A percentile compares a stretch with the other conserved stretches of the same genome.
phyloP scores from a whole-genome alignment of 2,113 vertebrate genomes.

The Leptocoma aspasia region DNA sequence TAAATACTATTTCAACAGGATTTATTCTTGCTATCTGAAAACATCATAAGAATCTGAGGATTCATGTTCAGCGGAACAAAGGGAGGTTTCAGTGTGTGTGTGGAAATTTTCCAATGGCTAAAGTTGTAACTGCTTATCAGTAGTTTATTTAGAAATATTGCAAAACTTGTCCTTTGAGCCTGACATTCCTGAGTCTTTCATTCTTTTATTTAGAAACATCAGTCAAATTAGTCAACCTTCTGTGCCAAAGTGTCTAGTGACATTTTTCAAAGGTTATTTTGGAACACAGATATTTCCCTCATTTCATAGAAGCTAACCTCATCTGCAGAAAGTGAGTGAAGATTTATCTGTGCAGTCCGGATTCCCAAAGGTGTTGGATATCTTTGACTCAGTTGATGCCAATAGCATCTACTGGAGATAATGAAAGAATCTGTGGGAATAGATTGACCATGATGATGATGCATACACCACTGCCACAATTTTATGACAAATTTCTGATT shows the following conservation, averaged over 20 bases:
- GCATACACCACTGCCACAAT: not conserved
- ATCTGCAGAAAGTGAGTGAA: constrained; percentile 15
- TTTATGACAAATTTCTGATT: not conserved
- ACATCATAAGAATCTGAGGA: not conserved
- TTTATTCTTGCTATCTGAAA: not conserved
- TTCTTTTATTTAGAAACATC: not conserved
- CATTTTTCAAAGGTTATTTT: constrained; percentile 42
- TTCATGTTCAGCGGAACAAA: not conserved
- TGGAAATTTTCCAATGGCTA: not conserved
- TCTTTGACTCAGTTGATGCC: not conserved
- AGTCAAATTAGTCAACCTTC: not conserved
- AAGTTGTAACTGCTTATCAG: not conserved
- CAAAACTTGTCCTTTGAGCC: not conserved
- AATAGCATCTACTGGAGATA: not conserved
- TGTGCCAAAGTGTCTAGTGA: not conserved
- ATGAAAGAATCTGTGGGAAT: not conserved
- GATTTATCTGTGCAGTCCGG: not conserved
- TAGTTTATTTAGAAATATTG: not conserved
- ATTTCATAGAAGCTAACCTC: constrained; percentile 13
- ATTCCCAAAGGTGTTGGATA: constrained; percentile 12
- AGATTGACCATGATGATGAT: not conserved
- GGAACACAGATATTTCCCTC: not conserved
- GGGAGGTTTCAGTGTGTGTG: not conserved
- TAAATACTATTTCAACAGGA: not conserved
- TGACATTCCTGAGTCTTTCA: not conserved